Base-by-base conservation (phyloP, 23 tunicate genomes). In the Phallusia fumigata region DNA sequence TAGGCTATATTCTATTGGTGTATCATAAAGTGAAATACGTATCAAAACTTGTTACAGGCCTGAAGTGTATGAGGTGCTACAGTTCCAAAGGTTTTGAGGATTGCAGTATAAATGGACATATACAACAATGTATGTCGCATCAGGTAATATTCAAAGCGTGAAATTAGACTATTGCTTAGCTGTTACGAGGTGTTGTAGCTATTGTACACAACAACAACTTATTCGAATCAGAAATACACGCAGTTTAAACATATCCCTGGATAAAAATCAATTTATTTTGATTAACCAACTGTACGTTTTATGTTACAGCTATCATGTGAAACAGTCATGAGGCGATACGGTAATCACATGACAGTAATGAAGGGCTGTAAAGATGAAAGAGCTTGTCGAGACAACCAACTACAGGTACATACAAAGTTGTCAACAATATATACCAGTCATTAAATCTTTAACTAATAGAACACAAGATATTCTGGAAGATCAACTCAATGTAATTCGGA, bases 361-460 rank as follows among this genome's bases (percentile, higher is more conserved):
- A 85, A 85, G 51, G 52, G 69, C 0, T 85, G 88, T 78, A 85
- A 85, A 51, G 78, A 85, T 15, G 32, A 81, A 30, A 76, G 28
- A 18, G 88, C 88, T 30, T 85, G 88, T 31, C 18, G 32, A 65
- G 78, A 79, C 83, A 85, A 85, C 69, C 45, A 35, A 11, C 64
- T 36, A 44, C 88, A 85, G 83, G 87, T 47, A 24, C n/a, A n/a
- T n/a, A n/a, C n/a, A n/a, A n/a, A n/a, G n/a, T n/a, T n/a, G n/a
- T 40, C 10, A 40, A 58, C 69, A 58, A 58, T 21, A 21, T 36
- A 1, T 58, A 1, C 16, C 15, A 51, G 69, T 58, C 69, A 58
- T 58, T 6, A 3, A 69, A 79, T 34, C 76, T 79, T 34, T 76
- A 13, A 40, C 1, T 6, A 58, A 58, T 13, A 58, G 69, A 58